Evolutionary conservation across 92 coral and sea anemone species (phyloP), one percentile per base, ranked within the genome.

Genomic region (Desmophyllum pertusum): DNA sequence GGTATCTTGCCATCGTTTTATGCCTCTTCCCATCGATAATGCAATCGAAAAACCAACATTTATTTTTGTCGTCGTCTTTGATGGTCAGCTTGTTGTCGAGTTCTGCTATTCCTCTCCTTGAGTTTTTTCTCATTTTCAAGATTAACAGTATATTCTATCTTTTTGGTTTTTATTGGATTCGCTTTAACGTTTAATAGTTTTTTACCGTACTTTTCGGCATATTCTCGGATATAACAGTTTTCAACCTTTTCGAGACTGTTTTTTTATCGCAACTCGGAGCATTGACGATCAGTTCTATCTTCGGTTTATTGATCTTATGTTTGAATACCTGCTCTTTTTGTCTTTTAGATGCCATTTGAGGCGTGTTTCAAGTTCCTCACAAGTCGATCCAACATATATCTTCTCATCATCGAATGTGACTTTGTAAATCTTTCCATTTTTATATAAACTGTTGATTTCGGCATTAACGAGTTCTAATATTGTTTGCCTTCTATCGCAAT

Each of bases 261-360:
- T 80, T 87, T 31, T 81, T 87, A 52, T 87, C 90, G 4, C 63
- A 70, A 51, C 90, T 51, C 19, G n/a, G n/a, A n/a, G n/a, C n/a
- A n/a, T n/a, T n/a, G n/a, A n/a, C n/a, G n/a, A n/a, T n/a, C n/a
- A n/a, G 86, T 76, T 82, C 71, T 62, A 87, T 87, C 39, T 67
- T 66, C 39, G 83, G 77, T 4, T 61, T 33, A 10, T 75, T 48
- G 25, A 55, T 42, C 48, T 87, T 75, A 30, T 84, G 39, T 46
- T 84, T 84, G 51, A 25, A 83, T 19, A 88, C 84, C 17, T 77
- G 88, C 84, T 76, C 3, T 76, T 83, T 29, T 51, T 83, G 33
- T 77, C 76, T 10, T 62, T 33, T 66, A 51, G 21, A 70, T 71
- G 89, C 79, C 85, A 79, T 79, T n/a, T n/a, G n/a, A n/a, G n/a